A percentile compares a stretch with the other conserved stretches of the same genome.
Conservation (phyloP, 2,888 invertebrate species). For the Cyaniris semiargus region DNA sequence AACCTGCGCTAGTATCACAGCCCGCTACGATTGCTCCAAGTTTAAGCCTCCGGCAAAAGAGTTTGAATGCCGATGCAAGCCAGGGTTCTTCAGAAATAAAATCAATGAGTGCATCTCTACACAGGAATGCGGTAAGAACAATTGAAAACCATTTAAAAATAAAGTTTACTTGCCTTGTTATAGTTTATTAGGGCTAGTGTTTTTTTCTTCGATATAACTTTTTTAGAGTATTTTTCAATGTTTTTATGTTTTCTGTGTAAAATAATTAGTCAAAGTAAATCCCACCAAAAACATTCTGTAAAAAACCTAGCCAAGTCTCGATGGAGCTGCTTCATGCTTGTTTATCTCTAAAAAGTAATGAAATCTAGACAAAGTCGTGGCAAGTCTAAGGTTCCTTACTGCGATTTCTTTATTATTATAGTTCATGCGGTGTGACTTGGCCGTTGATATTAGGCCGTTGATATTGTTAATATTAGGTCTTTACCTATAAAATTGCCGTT, state of each 20-base stretch:
- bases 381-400: too few species aligned
- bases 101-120: conserved; percentile 31
- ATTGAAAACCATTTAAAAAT: neutral
- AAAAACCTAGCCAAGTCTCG: too few species aligned
- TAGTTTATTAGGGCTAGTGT: neutral
- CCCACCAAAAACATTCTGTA: too few species aligned
- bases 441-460: too few species aligned
- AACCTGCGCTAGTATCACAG: neutral
- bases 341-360: too few species aligned
- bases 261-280: too few species aligned
- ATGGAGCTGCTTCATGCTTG: too few species aligned
- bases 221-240: neutral
- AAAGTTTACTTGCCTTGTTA: neutral
- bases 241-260: neutral
- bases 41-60: neutral
- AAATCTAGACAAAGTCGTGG: too few species aligned
- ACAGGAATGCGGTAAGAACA: conserved; percentile 30
- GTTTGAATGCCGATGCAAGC: conserved; percentile 38
- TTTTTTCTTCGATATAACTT: neutral
- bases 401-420: too few species aligned
- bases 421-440: too few species aligned
- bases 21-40: neutral
- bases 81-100: conserved; percentile 37
- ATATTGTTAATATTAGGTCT: too few species aligned
- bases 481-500: too few species aligned